A percentile compares a stretch with the other conserved stretches of the same genome.
phyloP scores from a whole-genome alignment of 2,797 vertebrate genomes.

The Natrix natrix region DNA sequence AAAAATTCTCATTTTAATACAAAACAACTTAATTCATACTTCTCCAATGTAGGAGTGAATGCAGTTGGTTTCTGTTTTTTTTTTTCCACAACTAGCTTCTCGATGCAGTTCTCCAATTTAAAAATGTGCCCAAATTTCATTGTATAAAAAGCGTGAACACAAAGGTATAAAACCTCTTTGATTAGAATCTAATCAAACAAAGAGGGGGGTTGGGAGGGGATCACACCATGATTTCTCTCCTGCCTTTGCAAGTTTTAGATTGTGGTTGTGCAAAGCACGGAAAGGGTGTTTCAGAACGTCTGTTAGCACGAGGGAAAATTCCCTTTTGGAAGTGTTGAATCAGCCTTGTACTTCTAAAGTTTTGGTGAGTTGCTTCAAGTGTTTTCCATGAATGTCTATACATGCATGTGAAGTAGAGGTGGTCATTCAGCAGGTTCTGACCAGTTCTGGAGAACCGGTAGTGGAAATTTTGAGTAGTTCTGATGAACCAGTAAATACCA shows the following conservation, averaged over 20 bases:
- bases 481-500: too few species aligned
- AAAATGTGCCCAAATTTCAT: not conserved
- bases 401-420: not conserved
- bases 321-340: not conserved
- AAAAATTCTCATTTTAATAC: not conserved
- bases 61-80: not conserved
- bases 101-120: not conserved
- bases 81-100: not conserved
- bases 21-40: not conserved
- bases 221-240: not conserved
- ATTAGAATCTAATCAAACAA: not conserved
- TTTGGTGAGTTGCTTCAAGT: not conserved
- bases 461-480: too few species aligned
- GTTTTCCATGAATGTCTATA: not conserved
- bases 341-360: not conserved
- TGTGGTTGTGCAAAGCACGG: not conserved
- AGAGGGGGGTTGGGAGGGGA: too few species aligned
- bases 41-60: not conserved
- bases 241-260: not conserved
- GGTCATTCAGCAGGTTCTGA: too few species aligned
- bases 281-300: not conserved
- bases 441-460: too few species aligned
- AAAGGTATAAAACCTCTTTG: not conserved
- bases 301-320: not conserved
- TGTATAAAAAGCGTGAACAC: not conserved